Percentiles rank a stretch among this genome's conserved stretches.
These are phyloP conservation scores for Bubo bubo DNA, from an alignment of 2,113 vertebrate species.

Conservation along the genomic window DNA sequence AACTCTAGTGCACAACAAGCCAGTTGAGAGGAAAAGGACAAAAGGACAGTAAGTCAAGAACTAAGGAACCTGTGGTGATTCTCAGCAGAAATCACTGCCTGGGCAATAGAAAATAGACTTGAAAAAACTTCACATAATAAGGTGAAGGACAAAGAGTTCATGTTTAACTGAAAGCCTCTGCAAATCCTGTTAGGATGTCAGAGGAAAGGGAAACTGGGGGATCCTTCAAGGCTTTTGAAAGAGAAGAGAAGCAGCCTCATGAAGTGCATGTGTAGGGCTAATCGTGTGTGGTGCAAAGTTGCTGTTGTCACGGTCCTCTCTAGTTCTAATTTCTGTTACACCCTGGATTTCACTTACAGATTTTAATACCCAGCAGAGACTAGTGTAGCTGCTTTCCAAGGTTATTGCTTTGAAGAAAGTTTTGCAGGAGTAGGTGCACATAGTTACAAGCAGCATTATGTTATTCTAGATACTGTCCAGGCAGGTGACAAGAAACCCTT, in stretches of 20 bases:
- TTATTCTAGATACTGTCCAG: neutral
- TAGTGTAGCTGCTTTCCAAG: neutral
- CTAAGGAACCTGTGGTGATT: neutral
- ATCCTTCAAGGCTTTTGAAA: neutral
- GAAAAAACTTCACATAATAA: neutral
- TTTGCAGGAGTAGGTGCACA: neutral
- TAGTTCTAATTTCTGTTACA: neutral
- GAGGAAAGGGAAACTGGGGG: neutral
- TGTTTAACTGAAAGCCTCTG: neutral
- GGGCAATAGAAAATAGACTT: neutral
- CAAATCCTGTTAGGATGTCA: neutral
- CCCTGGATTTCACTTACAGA: neutral
- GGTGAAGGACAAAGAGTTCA: neutral
- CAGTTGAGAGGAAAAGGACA: neutral
- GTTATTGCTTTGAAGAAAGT: fast-evolving
- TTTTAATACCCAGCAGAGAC: neutral
- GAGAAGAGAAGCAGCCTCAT: neutral
- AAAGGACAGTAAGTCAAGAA: neutral
- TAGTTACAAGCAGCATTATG: neutral
- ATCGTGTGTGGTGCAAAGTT: neutral
- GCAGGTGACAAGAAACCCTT: neutral
- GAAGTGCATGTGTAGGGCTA: neutral
- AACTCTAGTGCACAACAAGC: neutral
- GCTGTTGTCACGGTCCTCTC: neutral
- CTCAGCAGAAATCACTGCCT: neutral